Base-by-base conservation (phyloP, 2,113 vertebrate species). In the Crocuta crocuta region DNA sequence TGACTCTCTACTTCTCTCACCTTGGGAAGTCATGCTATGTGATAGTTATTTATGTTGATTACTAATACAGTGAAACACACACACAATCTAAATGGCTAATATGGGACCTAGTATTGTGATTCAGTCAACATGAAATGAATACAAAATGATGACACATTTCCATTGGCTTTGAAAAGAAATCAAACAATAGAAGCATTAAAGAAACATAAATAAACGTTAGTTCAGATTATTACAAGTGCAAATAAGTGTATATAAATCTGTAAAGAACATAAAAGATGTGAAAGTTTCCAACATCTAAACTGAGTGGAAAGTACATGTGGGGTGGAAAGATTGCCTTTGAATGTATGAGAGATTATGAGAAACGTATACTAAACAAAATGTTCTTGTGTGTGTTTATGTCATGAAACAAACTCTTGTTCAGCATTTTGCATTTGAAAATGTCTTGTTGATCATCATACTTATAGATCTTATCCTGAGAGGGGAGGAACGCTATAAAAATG, bases 391-490 rank as follows among this genome's bases (percentile, higher is more conserved):
- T 76, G 61, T 90, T 10, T 88, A 35, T 68, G 33, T 55, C 66
- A 82, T 86, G 28, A 89, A 23, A 76, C 15, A 97, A 79, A 81
- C 2, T 39, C 6, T 7, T 71, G 23, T 70, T 95, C 73, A 76
- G 13, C n/a, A 96, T 13, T 93, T 94, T 95, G 11, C 15, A 86
- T 39, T 92, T 85, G 15, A 83, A 95, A 96, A 68, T 53, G 91
- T 83, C 50, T 48, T 65, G 24, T 61, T 91, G 45, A 97, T 89
- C 91, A 87, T 90, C n/a, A 81, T 89, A 90, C 78, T 95, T 92
- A 73, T 24, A 96, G 53, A 92, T 89, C 39, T 81, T 87, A 11
- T 73, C 81, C 70, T 76, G 13, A n/a, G 50, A 81, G 81, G 21
- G 31, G 11, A 68, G 5, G 55, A 83, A 93, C 48, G 61, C 45